Evolutionary conservation across 1,140 invertebrate genomes (phyloP), one percentile per base, ranked within the genome.

Genomic region (Neodiprion virginianus): DNA sequence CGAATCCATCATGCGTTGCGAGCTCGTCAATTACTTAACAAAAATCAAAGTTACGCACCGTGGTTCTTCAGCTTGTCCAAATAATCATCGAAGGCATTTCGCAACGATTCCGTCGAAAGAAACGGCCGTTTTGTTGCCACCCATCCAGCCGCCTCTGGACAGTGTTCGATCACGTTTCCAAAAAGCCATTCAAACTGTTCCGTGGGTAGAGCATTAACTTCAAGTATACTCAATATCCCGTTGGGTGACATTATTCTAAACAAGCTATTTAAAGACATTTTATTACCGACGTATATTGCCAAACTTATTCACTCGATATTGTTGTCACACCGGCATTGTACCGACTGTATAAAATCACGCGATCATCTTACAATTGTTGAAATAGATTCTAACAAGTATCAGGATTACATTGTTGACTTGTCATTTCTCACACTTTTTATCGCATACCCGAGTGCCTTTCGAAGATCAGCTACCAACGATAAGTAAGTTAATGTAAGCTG

Each of bases 111-210:
- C 8, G 89, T 81, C 78, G 87, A 84, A 40, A 78, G 73, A 84
- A 93, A 93, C 11, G 92, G 93, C 65, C 89, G 83, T 77, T 88
- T 82, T 49, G 84, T 82, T 76, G 89, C 89, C 67, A 92, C 89
- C 21, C 85, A 79, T 17, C 86, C 86, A 1, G 91, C 90, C 66
- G 90, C 90, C 65, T 90, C 87, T 11, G 87, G 83, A 82, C 89
- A 92, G 74, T 92, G 85, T 82, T 93, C 92, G 75, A 93, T 90
- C 3, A 93, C 89, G 86, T 93, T 93, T 47, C 87, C 88, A 83
- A 94, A 93, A 71, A 91, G 84, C 77, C 83, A 83, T 65, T 91
- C 90, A 83, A 93, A 93, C 69, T 91, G 84, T 73, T 91, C 89
- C 74, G 83, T 86, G 53, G 82, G 82, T 72, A 93, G 81, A 74